Conservation (phyloP, 2,113 vertebrate genomes). For the Tapirus terrestris region DNA sequence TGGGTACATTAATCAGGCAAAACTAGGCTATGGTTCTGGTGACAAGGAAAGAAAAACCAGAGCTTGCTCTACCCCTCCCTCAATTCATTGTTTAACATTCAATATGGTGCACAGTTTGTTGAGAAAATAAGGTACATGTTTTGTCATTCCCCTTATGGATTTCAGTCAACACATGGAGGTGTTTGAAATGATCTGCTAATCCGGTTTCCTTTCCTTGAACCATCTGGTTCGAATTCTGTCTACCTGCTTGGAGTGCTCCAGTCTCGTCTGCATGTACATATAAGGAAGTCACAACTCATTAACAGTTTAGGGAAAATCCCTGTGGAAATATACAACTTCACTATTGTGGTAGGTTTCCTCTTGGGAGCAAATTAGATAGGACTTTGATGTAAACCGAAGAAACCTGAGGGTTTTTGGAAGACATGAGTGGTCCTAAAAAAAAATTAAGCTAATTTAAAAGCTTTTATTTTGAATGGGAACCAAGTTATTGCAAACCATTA, state of each 20-base stretch:
- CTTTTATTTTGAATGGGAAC: slow-evolving; percentile 43
- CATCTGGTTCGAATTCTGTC: slow-evolving; percentile 84
- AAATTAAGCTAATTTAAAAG: not conserved
- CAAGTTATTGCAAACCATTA: not conserved
- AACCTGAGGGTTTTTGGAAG: slow-evolving; percentile 50
- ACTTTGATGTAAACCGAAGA: slow-evolving; percentile 74
- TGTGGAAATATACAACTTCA: slow-evolving; percentile 79
- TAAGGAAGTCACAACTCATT: slow-evolving; percentile 86
- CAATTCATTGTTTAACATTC: slow-evolving; percentile 59
- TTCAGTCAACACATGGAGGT: slow-evolving; percentile 64
- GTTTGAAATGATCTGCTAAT: slow-evolving; percentile 83
- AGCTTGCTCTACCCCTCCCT: not conserved
- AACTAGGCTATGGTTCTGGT: slow-evolving; percentile 47
- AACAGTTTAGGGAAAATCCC: slow-evolving; percentile 83
- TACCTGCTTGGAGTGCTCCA: slow-evolving; percentile 75
- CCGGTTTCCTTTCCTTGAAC: slow-evolving; percentile 74
- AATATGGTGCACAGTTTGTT: slow-evolving; percentile 62
- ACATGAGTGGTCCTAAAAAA: not conserved
- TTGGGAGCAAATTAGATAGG: slow-evolving; percentile 73
- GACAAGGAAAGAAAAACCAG: slow-evolving; percentile 47
- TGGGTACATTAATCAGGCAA: not conserved
- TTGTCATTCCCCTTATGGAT: slow-evolving; percentile 70
- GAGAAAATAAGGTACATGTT: slow-evolving; percentile 67
- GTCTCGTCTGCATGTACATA: slow-evolving; percentile 73
- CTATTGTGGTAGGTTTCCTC: slow-evolving; percentile 73